Evolutionary conservation across 2,888 invertebrate species (phyloP).

Genomic region (Protodeltote pygarga): DNA sequence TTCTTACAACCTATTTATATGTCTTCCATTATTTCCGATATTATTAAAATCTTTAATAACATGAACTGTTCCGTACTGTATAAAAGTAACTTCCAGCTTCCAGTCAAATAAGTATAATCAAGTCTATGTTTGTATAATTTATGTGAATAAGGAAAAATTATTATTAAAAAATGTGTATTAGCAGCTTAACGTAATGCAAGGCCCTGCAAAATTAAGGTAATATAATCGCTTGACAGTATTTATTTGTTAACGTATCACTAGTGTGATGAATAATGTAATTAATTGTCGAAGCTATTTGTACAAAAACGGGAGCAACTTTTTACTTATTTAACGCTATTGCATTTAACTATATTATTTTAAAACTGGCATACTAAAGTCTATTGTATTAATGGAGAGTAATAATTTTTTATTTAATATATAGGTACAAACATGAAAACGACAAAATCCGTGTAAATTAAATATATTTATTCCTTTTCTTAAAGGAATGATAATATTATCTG

Average conservation of each 20-base stretch:
- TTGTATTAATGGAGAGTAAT: conserved; percentile 1
- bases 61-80: not conserved
- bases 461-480: conserved; percentile 6
- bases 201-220: conserved; percentile 22
- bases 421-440: conserved; percentile 14
- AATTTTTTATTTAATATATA: conserved; percentile 10
- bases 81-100: conserved; percentile 8
- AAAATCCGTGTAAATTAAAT: conserved; percentile 10
- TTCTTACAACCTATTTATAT: conserved; percentile 10
- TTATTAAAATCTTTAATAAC: conserved; percentile 6
- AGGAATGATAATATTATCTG: conserved; percentile 4
- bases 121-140: conserved; percentile 31
- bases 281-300: conserved; percentile 50
- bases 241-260: conserved; percentile 33
- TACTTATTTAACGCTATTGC: conserved; percentile 44
- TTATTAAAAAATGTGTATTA: conserved; percentile 29
- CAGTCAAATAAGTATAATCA: conserved; percentile 5
- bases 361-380: not conserved
- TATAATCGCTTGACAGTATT: conserved; percentile 38
- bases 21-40: conserved; percentile 32
- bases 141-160: too few relatives aligned
- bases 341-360: conserved; percentile 15
- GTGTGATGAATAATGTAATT: conserved; percentile 21
- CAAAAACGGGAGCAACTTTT: conserved; percentile 63
- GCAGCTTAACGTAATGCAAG: conserved; percentile 29